Evolutionary conservation across 2,113 vertebrate species (phyloP), one percentile per base, ranked within the genome.

Genomic region (Dryoscopus gambensis): DNA sequence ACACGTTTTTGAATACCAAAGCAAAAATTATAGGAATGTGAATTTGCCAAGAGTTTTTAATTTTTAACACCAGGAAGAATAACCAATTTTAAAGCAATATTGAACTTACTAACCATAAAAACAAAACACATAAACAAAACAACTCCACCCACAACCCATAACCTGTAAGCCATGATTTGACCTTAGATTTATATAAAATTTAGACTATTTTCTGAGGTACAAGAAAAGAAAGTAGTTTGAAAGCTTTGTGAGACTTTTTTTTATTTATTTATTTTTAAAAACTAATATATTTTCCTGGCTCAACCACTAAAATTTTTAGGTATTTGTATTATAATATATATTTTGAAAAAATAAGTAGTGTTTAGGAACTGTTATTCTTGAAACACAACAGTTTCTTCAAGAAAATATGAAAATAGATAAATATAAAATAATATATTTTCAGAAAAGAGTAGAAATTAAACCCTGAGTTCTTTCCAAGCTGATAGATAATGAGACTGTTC

Each of bases 111-210:
- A 53, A 37, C 10, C 6, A 75, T 7, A 31, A 68, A 46, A 55
- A 55, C 13, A 37, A n/a, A 57, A 17, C 7, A 3, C 42, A 27
- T 3, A 10, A 47, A 18, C 7, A 44, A 69, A 67, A 47, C 31
- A 39, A 0, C 0, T 3, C 12, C 16, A 46, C 6, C 6, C 11
- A 31, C 7, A 74, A 15, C 3, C 10, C 21, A 46, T 15, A 47
- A 73, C 21, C 2, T n/a, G 1, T 62, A 81, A 49, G 16, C 5
- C 5, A 8, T 27, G 7, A 49, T 62, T 71, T 71, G 5, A 7
- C 20, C 16, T 40, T 62, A 50, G 19, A n/a, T 2, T 24, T 56
- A 63, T 24, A 57, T 11, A 53, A 42, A 77, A 81, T 60, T 33
- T 62, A 18, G 79, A 70, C 15, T 24, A 3, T 47, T 15, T 89